Percentiles rank a stretch among this genome's conserved stretches.
Conservation (phyloP, 2,113 vertebrate species). For the Brienomyrus longianalis region DNA sequence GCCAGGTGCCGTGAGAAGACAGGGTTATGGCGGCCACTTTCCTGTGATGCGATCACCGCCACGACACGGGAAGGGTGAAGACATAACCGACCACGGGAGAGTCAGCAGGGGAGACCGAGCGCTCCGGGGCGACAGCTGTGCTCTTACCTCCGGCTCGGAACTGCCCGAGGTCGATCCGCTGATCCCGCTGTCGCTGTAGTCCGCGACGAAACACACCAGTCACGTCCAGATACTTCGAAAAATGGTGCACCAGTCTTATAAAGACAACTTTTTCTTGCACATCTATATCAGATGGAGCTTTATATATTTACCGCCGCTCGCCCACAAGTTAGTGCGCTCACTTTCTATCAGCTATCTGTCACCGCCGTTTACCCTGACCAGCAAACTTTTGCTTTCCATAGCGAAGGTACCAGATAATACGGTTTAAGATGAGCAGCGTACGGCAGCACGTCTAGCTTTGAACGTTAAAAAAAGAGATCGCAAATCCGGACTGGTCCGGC, state of each 20-base stretch:
- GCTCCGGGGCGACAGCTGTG: neutral
- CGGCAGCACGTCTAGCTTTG: neutral
- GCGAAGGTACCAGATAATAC: neutral
- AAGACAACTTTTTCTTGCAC: neutral
- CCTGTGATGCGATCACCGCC: neutral
- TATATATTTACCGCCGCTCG: neutral
- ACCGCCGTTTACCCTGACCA: neutral
- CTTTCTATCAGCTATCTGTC: neutral
- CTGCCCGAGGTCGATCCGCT: conserved; percentile 40
- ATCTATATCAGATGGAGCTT: neutral
- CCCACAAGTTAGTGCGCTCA: neutral
- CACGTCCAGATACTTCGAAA: neutral
- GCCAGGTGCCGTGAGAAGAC: neutral
- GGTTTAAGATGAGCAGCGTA: neutral
- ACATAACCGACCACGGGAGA: neutral
- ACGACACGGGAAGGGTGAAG: neutral
- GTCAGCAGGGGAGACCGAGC: neutral
- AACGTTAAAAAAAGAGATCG: neutral
- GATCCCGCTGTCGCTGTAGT: conserved; percentile 33
- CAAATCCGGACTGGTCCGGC: neutral
- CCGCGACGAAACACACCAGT: conserved; percentile 23
- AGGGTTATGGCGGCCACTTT: neutral
- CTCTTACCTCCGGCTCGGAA: conserved; percentile 42
- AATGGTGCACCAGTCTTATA: neutral
- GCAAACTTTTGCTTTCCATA: conserved; percentile 16